Conservation (phyloP, 2,888 invertebrate genomes). For the Lepidonotus clava region DNA sequence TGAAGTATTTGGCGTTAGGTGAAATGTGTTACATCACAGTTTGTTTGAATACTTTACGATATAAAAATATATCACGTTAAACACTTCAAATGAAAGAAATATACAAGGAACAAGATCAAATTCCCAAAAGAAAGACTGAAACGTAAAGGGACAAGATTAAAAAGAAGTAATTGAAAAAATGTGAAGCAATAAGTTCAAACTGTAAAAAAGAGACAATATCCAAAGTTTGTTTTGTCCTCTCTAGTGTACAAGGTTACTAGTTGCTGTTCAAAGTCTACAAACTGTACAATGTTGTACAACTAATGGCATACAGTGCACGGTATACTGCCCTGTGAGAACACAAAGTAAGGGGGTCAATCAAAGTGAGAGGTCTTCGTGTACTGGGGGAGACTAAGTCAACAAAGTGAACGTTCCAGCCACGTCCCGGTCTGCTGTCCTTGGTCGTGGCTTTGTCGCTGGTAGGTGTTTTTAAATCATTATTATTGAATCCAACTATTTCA, state of each 20-base stretch:
- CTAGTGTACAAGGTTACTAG: background rate
- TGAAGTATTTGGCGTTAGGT: too few relatives aligned
- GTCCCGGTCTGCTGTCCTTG: too few relatives aligned
- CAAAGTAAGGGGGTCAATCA: too few relatives aligned
- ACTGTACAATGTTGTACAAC: constrained; percentile 38
- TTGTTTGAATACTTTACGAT: background rate
- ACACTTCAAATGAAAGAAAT: background rate
- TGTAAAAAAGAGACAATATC: constrained; percentile 17
- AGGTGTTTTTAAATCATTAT: too few relatives aligned
- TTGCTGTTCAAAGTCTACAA: background rate
- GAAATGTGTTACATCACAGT: background rate
- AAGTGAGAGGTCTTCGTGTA: too few relatives aligned
- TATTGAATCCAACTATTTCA: too few relatives aligned
- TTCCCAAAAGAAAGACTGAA: constrained; percentile 1
- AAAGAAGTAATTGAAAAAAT: background rate
- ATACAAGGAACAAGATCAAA: background rate
- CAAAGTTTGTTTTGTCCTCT: background rate
- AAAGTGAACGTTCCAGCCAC: too few relatives aligned
- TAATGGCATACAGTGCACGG: constrained; percentile 31
- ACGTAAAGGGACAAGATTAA: background rate
- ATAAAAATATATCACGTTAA: constrained; percentile 12
- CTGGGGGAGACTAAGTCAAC: too few relatives aligned
- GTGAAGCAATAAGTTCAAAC: background rate
- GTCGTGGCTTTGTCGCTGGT: too few relatives aligned
- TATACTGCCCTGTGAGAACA: background rate